Evolutionary conservation across 2,888 invertebrate species (phyloP), one percentile per base, ranked within the genome.

Genomic region (Drosophila planitibia): DNA sequence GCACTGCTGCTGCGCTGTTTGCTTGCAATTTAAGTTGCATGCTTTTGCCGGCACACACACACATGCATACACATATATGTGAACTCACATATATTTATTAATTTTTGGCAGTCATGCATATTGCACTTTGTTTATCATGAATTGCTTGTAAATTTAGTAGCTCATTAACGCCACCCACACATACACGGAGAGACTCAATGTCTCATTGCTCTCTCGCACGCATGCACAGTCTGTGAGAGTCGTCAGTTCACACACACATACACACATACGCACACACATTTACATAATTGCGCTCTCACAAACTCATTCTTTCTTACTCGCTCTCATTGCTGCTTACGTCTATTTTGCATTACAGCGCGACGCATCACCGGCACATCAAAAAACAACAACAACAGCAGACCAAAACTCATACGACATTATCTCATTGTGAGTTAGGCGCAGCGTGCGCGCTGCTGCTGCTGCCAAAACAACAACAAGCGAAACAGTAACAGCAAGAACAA

Each of bases 81-180:
- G 32, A 33, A 55, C 47, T 9, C 51, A 52, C n/a, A 44, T 54
- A 62, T 30, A 47, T 32, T 22, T 37, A 41, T 33, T 16, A 2
- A 63, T 12, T 32, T 25, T 55, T 53, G 44, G 62, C 70, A 72
- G 60, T 71, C 76, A 76, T 62, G 69, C 70, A 68, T 64, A 80
- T 65, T 73, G 74, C 69, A 74, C 67, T 74, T 81, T 82, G 82
- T 82, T 82, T 82, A 82, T 82, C 77, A 82, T 77, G 77, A 82
- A 79, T 79, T 80, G 82, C 70, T 77, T 72, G 77, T 77, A 80
- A 68, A 78, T 71, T 68, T 49, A 64, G 41, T 64, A 62, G 61
- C 70, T 76, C 75, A 72, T 74, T 71, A 73, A 68, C 74, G 68
- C 74, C 81, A 74, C 74, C 78, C 74, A 77, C 81, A 74, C 37